phyloP scores from a whole-genome alignment of 64 coral and sea anemone genomes.

The Montipora capricornis region DNA sequence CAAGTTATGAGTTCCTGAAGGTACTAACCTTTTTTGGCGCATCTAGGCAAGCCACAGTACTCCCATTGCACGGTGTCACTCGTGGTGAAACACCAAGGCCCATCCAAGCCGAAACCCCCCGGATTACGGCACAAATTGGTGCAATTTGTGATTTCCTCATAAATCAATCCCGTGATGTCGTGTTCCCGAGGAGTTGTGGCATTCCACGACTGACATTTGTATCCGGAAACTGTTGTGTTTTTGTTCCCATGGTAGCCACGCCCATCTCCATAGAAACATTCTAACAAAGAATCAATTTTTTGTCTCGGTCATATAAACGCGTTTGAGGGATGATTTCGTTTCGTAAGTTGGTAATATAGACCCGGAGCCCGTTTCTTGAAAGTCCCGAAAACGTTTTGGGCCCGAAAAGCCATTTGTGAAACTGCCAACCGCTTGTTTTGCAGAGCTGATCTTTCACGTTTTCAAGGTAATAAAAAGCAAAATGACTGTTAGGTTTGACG shows the following conservation, averaged over 20 bases:
- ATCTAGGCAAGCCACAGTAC: constrained; percentile 55
- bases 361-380: no score
- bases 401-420: no score
- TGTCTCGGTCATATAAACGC: no score
- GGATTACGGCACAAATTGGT: constrained; percentile 61
- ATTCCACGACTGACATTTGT: constrained; percentile 51
- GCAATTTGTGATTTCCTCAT: not conserved
- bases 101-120: not conserved
- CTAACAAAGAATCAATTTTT: not conserved
- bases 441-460: no score
- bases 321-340: no score
- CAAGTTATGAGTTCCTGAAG: not conserved
- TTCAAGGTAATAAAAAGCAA: no score
- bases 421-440: no score
- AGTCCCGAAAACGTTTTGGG: no score
- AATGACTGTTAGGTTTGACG: no score
- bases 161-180: not conserved
- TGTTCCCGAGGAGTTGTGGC: constrained; percentile 16
- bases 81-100: constrained; percentile 51
- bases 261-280: constrained; percentile 64
- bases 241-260: constrained; percentile 56
- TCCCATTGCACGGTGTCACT: constrained; percentile 43
- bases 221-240: constrained; percentile 30
- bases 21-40: constrained; percentile 43
- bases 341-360: no score